Evolutionary conservation across 2,113 vertebrate species (phyloP).

Genomic region (Etia nguti): DNA sequence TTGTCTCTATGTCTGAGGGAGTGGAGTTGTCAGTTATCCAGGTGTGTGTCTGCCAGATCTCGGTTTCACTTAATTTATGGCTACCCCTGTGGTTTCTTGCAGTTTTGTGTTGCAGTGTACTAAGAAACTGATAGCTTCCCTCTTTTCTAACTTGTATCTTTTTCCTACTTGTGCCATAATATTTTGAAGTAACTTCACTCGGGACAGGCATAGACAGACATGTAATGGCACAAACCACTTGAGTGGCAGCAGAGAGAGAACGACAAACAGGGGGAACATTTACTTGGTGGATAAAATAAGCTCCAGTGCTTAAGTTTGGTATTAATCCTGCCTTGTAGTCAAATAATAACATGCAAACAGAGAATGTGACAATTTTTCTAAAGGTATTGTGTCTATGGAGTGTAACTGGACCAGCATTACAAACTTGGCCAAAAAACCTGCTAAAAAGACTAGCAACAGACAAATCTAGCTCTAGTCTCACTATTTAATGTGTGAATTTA

Average conservation of each 20-base stretch:
- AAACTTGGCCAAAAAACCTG: not conserved
- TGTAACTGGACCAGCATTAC: not conserved
- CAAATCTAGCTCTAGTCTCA: not conserved
- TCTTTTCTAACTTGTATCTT: not conserved
- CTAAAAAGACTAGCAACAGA: not conserved
- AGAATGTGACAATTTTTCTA: not conserved
- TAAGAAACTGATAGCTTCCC: conserved; percentile 29
- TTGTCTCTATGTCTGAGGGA: not conserved
- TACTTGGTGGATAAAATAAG: not conserved
- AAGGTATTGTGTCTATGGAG: not conserved
- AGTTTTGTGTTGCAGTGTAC: not conserved
- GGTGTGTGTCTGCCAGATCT: conserved; percentile 7
- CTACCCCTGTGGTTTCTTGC: conserved; percentile 9
- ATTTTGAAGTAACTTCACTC: conserved; percentile 31
- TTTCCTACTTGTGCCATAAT: conserved; percentile 1
- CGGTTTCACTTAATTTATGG: conserved; percentile 40
- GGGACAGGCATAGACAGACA: not conserved
- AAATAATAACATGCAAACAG: not conserved
- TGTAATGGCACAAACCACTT: not conserved
- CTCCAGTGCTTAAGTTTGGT: not conserved
- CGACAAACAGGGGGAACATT: not conserved
- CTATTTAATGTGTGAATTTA: not conserved
- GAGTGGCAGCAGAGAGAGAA: not conserved
- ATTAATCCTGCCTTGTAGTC: not conserved
- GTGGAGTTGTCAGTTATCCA: conserved; percentile 10